A percentile compares a stretch with the other conserved stretches of the same genome.
Evolutionary conservation across 2,113 vertebrate species (phyloP).

Genomic region (Semicossyphus pulcher): DNA sequence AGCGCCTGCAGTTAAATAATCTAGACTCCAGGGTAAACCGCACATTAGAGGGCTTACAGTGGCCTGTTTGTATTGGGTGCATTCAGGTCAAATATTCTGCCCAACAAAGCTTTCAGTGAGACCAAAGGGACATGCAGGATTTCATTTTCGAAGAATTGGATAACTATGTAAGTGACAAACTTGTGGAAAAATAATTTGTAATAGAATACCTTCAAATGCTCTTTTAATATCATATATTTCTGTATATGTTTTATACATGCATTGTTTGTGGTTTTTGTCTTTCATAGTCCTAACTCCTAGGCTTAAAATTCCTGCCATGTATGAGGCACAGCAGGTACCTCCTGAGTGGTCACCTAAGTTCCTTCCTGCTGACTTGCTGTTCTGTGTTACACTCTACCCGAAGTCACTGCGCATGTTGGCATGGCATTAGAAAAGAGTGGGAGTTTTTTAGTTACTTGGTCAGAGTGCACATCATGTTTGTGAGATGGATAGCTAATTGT

Average conservation of each 20-base stretch:
- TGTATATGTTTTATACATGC: conserved; percentile 5
- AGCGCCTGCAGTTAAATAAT: conserved; percentile 61
- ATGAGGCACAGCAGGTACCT: conserved; percentile 69
- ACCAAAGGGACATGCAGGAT: conserved; percentile 42
- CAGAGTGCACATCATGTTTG: conserved; percentile 4
- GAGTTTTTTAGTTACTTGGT: conserved; percentile 12
- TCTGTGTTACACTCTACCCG: conserved; percentile 49
- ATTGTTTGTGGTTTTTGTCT: conserved; percentile 35
- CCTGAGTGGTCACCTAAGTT: conserved; percentile 60
- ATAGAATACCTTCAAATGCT: no score
- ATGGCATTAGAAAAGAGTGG: conserved; percentile 27
- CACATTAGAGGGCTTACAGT: conserved; percentile 57
- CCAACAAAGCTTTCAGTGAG: conserved; percentile 45
- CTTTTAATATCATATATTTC: no score
- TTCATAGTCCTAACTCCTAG: conserved; percentile 37
- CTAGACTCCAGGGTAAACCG: conserved; percentile 57
- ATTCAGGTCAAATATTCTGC: conserved; percentile 63
- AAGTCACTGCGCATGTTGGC: conserved; percentile 25
- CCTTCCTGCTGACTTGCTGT: conserved; percentile 65
- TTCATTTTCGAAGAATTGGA: conserved; percentile 38
- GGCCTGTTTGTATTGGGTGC: conserved; percentile 50
- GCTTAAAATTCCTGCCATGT: conserved; percentile 74
- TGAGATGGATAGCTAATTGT: not conserved
- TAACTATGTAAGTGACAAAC: conserved; percentile 27
- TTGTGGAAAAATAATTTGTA: not conserved